Base-by-base conservation (phyloP, 2,113 vertebrate genomes). In the Pseudorectes ferrugineus region DNA sequence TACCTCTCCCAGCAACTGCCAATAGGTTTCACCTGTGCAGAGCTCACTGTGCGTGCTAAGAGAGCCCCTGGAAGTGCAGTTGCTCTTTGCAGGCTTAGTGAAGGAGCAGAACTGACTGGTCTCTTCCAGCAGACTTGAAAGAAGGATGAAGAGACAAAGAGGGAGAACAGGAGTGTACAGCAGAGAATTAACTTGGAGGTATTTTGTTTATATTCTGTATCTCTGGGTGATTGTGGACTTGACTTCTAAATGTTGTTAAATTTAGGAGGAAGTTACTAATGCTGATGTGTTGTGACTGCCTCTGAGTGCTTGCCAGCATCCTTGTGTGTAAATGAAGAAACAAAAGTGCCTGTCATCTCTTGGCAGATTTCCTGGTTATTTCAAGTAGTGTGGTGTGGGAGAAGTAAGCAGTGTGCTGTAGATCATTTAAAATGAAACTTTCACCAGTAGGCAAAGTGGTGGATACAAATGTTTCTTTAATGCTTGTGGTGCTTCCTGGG, bases 11-110 rank as follows among this genome's bases (percentile, higher is more conserved):
- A 74, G 25, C 12, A 74, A 38, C 1, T 38, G 25, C 51, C 29
- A 48, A 40, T 10, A 57, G 21, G 35, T 49, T 67, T 85, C 66
- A 82, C 40, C 57, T 90, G 52, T 49, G 61, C 43, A 35, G 43
- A 58, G 29, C 31, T 72, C 2, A 0, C 12, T 31, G 23, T 3
- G 4, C 5, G 12, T 57, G 28, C 18, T 12, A 25, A 40, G 18
- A 46, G 10, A 49, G 38, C 35, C 45, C 29, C 62, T 88, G 61
- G 28, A 24, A 12, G 11, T 14, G 24, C 12, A 68, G 36, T 3
- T 48, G 21, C 28, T 59, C 20, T 55, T 81, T 29, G 10, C 4
- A 29, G 49, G 8, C 22, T 10, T 4, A 38, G 61, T 0, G 6
- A 54, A 80, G 51, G 33, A 67, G 52, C 5, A 66, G 62, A 59